Percentiles rank a stretch among this genome's conserved stretches.
Conservation (phyloP, 2,888 invertebrate species). For the Lobophora halterata region DNA sequence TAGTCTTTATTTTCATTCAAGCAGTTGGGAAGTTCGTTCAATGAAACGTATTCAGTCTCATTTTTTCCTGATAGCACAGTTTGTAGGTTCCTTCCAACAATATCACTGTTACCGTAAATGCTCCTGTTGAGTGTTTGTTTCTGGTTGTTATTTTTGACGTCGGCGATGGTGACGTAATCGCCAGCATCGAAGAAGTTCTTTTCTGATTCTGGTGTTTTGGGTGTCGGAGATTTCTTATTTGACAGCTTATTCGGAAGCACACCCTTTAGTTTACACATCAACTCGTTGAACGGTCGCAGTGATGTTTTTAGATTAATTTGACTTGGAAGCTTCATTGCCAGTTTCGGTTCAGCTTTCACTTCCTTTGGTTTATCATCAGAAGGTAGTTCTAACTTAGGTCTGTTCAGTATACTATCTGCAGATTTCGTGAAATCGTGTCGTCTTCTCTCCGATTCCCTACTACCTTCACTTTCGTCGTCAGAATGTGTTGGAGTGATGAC, state of each 20-base stretch:
- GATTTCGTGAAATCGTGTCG: slow-evolving; percentile 28
- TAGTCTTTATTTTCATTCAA: slow-evolving; percentile 68
- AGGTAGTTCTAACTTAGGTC: slow-evolving; percentile 69
- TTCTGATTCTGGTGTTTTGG: slow-evolving; percentile 66
- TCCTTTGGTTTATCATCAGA: slow-evolving; percentile 56
- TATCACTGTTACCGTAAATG: slow-evolving; percentile 84
- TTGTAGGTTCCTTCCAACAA: slow-evolving; percentile 83
- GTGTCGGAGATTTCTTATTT: slow-evolving; percentile 71
- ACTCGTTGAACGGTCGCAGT: slow-evolving; percentile 84
- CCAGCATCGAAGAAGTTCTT: slow-evolving; percentile 83
- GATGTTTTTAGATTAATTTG: slow-evolving; percentile 56
- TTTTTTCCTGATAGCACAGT: slow-evolving; percentile 81
- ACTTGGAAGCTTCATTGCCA: slow-evolving; percentile 43
- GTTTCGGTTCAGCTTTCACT: slow-evolving; percentile 46
- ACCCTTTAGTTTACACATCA: slow-evolving; percentile 86
- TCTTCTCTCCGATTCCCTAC: slow-evolving; percentile 51
- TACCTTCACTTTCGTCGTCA: slow-evolving; percentile 88
- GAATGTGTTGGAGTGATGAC: slow-evolving; percentile 93
- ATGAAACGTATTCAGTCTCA: slow-evolving; percentile 89
- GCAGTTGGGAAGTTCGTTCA: slow-evolving; percentile 87
- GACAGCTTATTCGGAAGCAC: slow-evolving; percentile 79
- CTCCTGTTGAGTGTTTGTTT: slow-evolving; percentile 70
- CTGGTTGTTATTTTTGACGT: slow-evolving; percentile 89
- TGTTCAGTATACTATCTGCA: slow-evolving; percentile 36
- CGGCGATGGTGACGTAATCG: slow-evolving; percentile 93